These are phyloP conservation scores for Drosophila teissieri DNA, from an alignment of 1,140 invertebrate species.

Conservation along the genomic window DNA sequence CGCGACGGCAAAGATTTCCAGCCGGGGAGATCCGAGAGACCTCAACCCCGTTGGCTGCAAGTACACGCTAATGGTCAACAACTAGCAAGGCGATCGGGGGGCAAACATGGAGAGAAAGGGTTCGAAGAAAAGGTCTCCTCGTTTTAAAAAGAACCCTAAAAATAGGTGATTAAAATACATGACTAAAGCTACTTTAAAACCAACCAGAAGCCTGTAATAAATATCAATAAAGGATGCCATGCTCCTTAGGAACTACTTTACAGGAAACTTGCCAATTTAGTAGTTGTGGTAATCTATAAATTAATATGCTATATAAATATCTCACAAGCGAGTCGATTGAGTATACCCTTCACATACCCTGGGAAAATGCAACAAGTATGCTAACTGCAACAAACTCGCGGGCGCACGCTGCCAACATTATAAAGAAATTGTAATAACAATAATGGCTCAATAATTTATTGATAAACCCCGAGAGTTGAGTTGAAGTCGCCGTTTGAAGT, in stretches of 20 bases:
- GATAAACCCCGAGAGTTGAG: slow-evolving; percentile 69
- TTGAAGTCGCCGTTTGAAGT: slow-evolving; percentile 49
- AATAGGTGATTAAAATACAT: no score
- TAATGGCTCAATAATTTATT: slow-evolving; percentile 84
- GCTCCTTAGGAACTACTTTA: background rate
- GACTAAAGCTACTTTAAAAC: no score
- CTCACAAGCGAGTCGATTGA: no score
- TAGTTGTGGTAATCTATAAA: no score
- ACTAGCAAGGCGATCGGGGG: slow-evolving; percentile 32
- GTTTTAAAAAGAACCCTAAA: background rate
- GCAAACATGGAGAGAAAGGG: no score
- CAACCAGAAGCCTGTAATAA: no score
- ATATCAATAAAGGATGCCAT: background rate
- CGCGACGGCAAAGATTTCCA: slow-evolving; percentile 11
- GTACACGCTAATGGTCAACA: slow-evolving; percentile 79
- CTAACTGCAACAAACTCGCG: slow-evolving; percentile 54
- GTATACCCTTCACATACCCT: background rate
- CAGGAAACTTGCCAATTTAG: no score
- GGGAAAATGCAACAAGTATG: slow-evolving; percentile 25
- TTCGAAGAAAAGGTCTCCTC: slow-evolving; percentile 6
- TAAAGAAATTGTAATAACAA: slow-evolving; percentile 84
- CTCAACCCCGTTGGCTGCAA: slow-evolving; percentile 73
- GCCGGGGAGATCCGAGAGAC: slow-evolving; percentile 46
- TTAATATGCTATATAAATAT: no score
- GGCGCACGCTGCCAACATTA: slow-evolving; percentile 80